Evolutionary conservation across 1,140 invertebrate genomes (phyloP).

Genomic region (Melitaea cinxia): DNA sequence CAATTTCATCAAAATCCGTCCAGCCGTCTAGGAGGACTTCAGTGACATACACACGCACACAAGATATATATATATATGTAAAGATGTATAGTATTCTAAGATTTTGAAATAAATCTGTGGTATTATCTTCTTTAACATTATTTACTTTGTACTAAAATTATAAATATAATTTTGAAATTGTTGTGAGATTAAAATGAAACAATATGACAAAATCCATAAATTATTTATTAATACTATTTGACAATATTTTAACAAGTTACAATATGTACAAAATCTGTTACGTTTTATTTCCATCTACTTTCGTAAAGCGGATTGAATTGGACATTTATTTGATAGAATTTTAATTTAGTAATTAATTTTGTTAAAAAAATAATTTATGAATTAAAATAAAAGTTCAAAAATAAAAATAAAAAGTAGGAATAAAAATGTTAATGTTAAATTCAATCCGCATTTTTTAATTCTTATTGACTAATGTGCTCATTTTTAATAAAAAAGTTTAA

Average conservation of each 20-base stretch:
- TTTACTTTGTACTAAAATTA: too few species aligned
- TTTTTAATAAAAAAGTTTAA: conserved; percentile 24
- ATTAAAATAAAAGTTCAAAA: background rate
- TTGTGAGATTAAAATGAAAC: conserved; percentile 43
- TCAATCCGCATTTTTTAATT: conserved; percentile 16
- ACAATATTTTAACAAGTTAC: conserved; percentile 75
- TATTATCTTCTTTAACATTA: too few species aligned
- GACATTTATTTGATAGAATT: conserved; percentile 3
- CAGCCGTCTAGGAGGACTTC: too few species aligned
- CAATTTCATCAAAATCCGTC: too few species aligned
- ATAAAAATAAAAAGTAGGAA: background rate
- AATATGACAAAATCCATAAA: conserved; percentile 72
- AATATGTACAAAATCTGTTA: conserved; percentile 73
- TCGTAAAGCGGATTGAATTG: conserved; percentile 13
- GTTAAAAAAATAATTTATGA: background rate
- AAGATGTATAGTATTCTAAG: too few species aligned
- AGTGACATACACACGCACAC: too few species aligned
- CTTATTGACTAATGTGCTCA: conserved; percentile 17
- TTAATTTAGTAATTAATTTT: background rate
- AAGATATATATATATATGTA: too few species aligned
- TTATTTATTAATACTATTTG: conserved; percentile 77
- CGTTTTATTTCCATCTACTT: conserved; percentile 14
- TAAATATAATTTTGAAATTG: too few species aligned
- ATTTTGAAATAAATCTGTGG: too few species aligned
- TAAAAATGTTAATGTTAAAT: conserved; percentile 8